These are phyloP conservation scores for Oophaga sylvatica DNA, from an alignment of 2,797 vertebrate species.

Conservation along the genomic window DNA sequence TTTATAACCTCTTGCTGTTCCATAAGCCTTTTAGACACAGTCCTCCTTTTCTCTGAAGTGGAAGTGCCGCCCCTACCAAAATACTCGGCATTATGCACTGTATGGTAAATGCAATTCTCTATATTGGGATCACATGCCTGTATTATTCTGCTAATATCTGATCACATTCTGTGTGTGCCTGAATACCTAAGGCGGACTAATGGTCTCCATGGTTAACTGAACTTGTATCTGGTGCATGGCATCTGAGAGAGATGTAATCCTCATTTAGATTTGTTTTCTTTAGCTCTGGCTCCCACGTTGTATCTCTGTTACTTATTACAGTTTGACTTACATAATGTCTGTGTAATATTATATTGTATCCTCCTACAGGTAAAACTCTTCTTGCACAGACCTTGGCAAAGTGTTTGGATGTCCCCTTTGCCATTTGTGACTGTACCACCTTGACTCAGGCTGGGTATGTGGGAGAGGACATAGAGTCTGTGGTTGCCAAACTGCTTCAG, in stretches of 20 bases:
- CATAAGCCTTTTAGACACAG: too few species aligned
- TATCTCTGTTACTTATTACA: too few species aligned
- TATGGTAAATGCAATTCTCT: not conserved
- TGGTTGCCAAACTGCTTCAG: slow-evolving; percentile 95
- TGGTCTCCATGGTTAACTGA: not conserved
- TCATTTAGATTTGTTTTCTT: not conserved
- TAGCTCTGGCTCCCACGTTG: not conserved
- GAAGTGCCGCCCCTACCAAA: not conserved
- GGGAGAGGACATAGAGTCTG: slow-evolving; percentile 96
- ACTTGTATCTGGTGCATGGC: not conserved
- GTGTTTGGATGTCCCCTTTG: slow-evolving; percentile 96
- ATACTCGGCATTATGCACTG: not conserved
- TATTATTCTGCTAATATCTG: not conserved
- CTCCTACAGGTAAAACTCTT: slow-evolving; percentile 88
- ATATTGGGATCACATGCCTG: not conserved
- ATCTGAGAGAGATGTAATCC: not conserved
- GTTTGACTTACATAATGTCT: too few species aligned
- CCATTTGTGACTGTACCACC: slow-evolving; percentile 98
- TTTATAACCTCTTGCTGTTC: not conserved
- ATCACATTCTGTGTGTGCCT: not conserved
- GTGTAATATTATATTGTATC: slow-evolving; percentile 7
- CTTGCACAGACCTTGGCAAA: slow-evolving; percentile 95
- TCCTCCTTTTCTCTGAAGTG: not conserved
- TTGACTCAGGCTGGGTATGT: slow-evolving; percentile 97
- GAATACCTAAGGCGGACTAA: not conserved